Base-by-base conservation (phyloP, 2,113 vertebrate genomes). In the Origma solitaria region DNA sequence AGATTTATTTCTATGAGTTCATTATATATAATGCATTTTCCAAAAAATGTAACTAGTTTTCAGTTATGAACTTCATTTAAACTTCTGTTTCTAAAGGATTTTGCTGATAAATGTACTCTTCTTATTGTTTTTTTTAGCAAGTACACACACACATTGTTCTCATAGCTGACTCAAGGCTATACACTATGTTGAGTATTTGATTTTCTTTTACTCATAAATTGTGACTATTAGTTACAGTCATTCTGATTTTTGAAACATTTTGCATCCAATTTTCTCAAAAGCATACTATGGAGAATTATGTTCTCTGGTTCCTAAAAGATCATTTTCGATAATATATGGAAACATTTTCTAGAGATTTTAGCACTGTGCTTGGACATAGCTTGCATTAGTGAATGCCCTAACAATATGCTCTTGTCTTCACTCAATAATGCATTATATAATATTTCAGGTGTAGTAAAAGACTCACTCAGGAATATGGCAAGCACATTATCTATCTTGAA, bases 391-490 rank as follows among this genome's bases (percentile, higher is more conserved):
- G 61, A 80, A 77, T 70, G 25, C 35, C 40, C 45, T 24, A 86
- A 92, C 56, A 86, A 70, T 71, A 54, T 88, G 56, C 51, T 73
- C 65, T 94, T 93, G 83, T 94, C 82, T 88, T 81, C 66, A 57
- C 42, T 88, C 71, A 76, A 21, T 69, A 80, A 73, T 70, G 47
- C 85, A 73, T 68, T 73, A 45, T 54, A 37, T 61, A 60, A 38
- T 91, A 85, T 60, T 77, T 88, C 44, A 88, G 62, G 25, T 56
- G 1, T 31, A 82, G 73, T 37, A 50, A 94, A 92, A 91, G 45
- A 51, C 50, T 72, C 40, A 30, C 44, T 93, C 49, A 81, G 42
- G 79, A 93, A 71, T 78, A 81, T 64, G 68, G 23, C 69, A 89
- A 95, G 51, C 14, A 65, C 53, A 20, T 88, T 73, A 83, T 47